phyloP scores from a whole-genome alignment of 2,113 vertebrate species.

The Desmodus rotundus region DNA sequence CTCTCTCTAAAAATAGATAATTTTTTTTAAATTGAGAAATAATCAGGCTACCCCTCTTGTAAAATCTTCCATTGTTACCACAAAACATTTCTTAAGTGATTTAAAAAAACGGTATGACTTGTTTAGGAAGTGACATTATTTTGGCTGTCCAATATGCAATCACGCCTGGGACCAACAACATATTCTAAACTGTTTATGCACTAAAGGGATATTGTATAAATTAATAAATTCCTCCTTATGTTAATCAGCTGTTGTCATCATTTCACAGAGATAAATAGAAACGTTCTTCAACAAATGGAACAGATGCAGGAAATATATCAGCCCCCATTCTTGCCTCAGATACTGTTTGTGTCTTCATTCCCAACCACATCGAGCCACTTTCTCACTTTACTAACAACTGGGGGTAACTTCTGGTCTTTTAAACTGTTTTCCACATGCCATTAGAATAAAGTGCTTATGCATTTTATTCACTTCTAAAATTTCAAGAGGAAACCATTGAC shows the following conservation, averaged over 20 bases:
- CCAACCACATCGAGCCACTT: background rate
- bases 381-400: background rate
- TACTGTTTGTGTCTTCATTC: conserved; percentile 19
- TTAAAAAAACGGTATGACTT: background rate
- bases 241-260: conserved; percentile 52
- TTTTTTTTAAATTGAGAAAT: conserved; percentile 33
- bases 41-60: conserved; percentile 5
- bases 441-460: conserved; percentile 37
- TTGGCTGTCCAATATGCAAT: conserved; percentile 43
- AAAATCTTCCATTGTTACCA: conserved; percentile 32
- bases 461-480: conserved; percentile 53
- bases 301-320: conserved; percentile 27
- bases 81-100: conserved; percentile 43
- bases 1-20: no score
- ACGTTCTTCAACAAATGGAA: conserved; percentile 47
- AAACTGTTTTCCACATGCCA: conserved; percentile 41
- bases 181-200: conserved; percentile 52
- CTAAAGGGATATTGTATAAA: conserved; percentile 42
- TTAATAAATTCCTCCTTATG: conserved; percentile 59
- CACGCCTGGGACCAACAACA: conserved; percentile 1
- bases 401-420: background rate
- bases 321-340: background rate
- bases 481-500: conserved; percentile 42
- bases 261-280: conserved; percentile 45
- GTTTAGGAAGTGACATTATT: conserved; percentile 44